Base-by-base conservation (phyloP, 2,888 invertebrate genomes). In the Elysia crispata region DNA sequence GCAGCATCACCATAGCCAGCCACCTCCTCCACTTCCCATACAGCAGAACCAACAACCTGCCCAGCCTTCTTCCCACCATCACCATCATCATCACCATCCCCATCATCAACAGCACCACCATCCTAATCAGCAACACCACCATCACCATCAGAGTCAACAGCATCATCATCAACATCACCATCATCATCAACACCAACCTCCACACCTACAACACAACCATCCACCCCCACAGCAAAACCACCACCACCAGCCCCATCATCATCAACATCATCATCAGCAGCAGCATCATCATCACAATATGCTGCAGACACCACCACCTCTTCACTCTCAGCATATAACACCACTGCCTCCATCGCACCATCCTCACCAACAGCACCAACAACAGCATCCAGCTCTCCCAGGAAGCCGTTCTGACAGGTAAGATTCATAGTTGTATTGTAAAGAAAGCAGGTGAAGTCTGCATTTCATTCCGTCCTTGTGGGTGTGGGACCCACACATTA, bases 201-300 rank as follows among this genome's bases (percentile, higher is more conserved):
- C 23, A 28, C 67, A 28, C 30, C 73, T 57, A 1, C 60, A 70
- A n/a, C 70, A 70, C 5, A 11, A 76, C 20, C 66, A 76, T 72
- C 54, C 80, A 31, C 13, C 64, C 72, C 50, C 6, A 13, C 54
- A 72, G 15, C 31, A 28, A 54, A 25, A 73, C 28, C 77, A 73
- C n/a, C 80, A 76, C 15, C 77, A 70, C 11, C 80, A 67, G 64
- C 62, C 70, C 49, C 81, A 73, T 25, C 81, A 81, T 1, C 67
- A 23, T 18, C 25, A 13, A 15, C 73, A 50, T 11, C 73, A 73
- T 54, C 73, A 73, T 41, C 70, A 70, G 1, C 57, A 54, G 18
- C 73, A 30, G 18, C 57, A 54, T 1, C 25, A 54, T 8, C n/a
- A 23, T 20, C 73, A 73, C 11, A 49, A 73, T 20, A 13, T 23